phyloP scores from a whole-genome alignment of 2,888 invertebrate genomes.

The Perizoma affinitatum region DNA sequence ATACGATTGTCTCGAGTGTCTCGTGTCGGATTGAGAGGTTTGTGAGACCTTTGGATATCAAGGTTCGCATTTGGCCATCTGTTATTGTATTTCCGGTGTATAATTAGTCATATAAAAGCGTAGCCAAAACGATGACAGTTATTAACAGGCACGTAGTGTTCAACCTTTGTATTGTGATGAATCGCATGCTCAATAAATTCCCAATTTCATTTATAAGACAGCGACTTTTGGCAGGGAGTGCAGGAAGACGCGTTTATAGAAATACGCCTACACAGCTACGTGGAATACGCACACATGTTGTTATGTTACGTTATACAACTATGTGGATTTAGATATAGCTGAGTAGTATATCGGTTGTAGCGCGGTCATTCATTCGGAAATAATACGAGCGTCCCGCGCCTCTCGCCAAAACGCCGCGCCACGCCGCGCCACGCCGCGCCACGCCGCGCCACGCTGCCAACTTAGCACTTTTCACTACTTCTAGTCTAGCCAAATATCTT shows the following conservation, averaged over 20 bases:
- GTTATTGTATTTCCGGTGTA: slow-evolving; percentile 17
- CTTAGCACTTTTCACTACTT: slow-evolving; percentile 20
- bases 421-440: slow-evolving; percentile 27
- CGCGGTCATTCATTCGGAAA: slow-evolving; percentile 68
- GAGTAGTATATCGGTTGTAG: slow-evolving; percentile 34
- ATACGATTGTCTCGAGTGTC: slow-evolving; percentile 13
- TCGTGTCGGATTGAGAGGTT: slow-evolving; percentile 1
- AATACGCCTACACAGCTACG: slow-evolving; percentile 24
- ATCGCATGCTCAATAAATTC: slow-evolving; percentile 33
- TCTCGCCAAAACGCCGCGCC: slow-evolving; percentile 23
- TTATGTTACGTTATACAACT: slow-evolving; percentile 7
- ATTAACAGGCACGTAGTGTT: slow-evolving; percentile 24
- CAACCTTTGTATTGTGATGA: slow-evolving; percentile 36
- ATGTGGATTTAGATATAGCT: slow-evolving; percentile 8
- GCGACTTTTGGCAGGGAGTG: slow-evolving; percentile 52
- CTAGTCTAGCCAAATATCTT: slow-evolving; percentile 32
- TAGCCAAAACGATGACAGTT: slow-evolving; percentile 31
- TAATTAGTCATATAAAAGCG: slow-evolving; percentile 23
- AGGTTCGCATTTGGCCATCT: slow-evolving; percentile 9
- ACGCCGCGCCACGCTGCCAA: slow-evolving; percentile 29
- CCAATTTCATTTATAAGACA: slow-evolving; percentile 32
- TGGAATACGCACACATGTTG: slow-evolving; percentile 1
- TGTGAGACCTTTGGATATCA: slow-evolving; percentile 10
- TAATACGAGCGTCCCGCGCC: slow-evolving; percentile 47
- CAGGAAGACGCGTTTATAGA: slow-evolving; percentile 55